These are phyloP conservation scores for Drosophila setifemur DNA, from an alignment of 1,140 invertebrate species.

Conservation along the genomic window DNA sequence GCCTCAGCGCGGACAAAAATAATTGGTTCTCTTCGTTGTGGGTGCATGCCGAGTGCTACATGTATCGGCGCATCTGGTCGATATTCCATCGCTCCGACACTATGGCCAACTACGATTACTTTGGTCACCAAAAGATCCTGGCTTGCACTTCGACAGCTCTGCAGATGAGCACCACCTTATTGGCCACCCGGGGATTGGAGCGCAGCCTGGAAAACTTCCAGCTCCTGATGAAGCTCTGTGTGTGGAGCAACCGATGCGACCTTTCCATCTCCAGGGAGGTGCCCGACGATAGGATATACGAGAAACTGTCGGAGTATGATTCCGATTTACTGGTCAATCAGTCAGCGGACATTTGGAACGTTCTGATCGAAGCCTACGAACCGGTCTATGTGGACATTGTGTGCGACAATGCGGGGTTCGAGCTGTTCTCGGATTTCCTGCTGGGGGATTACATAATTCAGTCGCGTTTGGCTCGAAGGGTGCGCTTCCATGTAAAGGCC, in stretches of 20 bases:
- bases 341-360: constrained; percentile 36
- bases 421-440: constrained; percentile 95
- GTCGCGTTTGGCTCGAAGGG: constrained; percentile 86
- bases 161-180: constrained; percentile 84
- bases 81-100: constrained; percentile 88
- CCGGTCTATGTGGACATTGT: constrained; percentile 88
- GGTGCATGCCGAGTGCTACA: constrained; percentile 96
- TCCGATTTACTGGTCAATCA: constrained; percentile 37
- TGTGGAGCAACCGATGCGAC: constrained; percentile 92
- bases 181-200: neutral
- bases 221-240: constrained; percentile 85
- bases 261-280: constrained; percentile 90
- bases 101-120: constrained; percentile 89
- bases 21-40: constrained; percentile 92
- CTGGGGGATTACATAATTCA: constrained; percentile 90
- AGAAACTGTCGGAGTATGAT: neutral
- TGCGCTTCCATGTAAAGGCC: constrained; percentile 94
- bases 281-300: constrained; percentile 26
- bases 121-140: constrained; percentile 88
- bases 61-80: constrained; percentile 93
- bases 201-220: constrained; percentile 83
- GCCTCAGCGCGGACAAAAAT: constrained; percentile 72
- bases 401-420: constrained; percentile 97
- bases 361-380: constrained; percentile 13
- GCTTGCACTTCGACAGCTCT: constrained; percentile 84